Percentiles rank a stretch among this genome's conserved stretches.
phyloP scores from a whole-genome alignment of 2,797 vertebrate genomes.

The Hephaestus fuliginosus region DNA sequence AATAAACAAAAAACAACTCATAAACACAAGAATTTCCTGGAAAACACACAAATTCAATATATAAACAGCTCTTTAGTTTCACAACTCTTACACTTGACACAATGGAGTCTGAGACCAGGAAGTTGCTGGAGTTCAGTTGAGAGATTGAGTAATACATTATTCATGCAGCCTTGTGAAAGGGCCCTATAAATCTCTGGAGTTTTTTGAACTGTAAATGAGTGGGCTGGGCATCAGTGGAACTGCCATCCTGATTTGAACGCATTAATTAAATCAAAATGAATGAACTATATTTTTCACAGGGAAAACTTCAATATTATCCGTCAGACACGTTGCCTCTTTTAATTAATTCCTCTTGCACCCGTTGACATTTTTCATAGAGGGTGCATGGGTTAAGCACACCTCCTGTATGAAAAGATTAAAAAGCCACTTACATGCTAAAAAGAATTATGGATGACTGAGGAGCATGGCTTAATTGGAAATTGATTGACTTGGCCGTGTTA shows the following conservation, averaged over 20 bases:
- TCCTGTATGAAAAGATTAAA: conserved; percentile 73
- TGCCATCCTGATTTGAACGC: conserved; percentile 60
- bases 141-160: conserved; percentile 71
- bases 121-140: conserved; percentile 47
- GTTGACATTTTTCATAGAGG: conserved; percentile 59
- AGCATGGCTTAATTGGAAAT: conserved; percentile 76
- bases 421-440: conserved; percentile 69
- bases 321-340: conserved; percentile 52
- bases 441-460: conserved; percentile 70
- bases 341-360: conserved; percentile 60
- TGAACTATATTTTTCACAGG: conserved; percentile 42
- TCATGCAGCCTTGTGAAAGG: conserved; percentile 57
- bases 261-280: conserved; percentile 68
- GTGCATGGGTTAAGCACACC: conserved; percentile 63
- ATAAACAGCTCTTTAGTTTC: conserved; percentile 26
- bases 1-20: conserved; percentile 7
- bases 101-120: conserved; percentile 24
- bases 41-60: conserved; percentile 21
- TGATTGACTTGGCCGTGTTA: conserved; percentile 76
- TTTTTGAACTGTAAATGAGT: conserved; percentile 64
- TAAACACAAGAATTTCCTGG: not conserved
- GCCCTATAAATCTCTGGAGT: conserved; percentile 65
- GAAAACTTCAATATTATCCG: conserved; percentile 52
- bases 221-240: conserved; percentile 42
- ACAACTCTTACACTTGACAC: conserved; percentile 7